Base-by-base conservation (phyloP, 2,113 vertebrate species). In the Chaenogobius annularis region DNA sequence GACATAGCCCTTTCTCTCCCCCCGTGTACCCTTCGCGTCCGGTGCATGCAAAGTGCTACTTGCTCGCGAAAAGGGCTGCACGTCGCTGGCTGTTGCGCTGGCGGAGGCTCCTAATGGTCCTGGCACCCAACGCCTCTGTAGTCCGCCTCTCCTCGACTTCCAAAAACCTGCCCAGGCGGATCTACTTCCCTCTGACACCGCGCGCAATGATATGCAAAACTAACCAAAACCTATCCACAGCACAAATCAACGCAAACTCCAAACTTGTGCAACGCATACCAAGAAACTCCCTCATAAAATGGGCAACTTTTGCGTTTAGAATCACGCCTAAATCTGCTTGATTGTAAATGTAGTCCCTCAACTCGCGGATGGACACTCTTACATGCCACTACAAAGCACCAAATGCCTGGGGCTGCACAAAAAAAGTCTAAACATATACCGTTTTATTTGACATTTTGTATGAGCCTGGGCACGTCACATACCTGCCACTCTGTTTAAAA, bases 51-150 rank as follows among this genome's bases (percentile, higher is more conserved):
- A 67, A 40, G 4, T 68, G 46, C 35, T 54, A 55, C 58, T 74
- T 14, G 55, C 55, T 26, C 22, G 22, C 55, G 6, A 58, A 43
- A 43, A n/a, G 10, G 61, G 61, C 66, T 73, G 75, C 46, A 65
- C 55, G 74, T 59, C 9, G 74, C 67, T 56, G 47, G 81, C 68
- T 50, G 74, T 31, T 68, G 83, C 70, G 79, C 85, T 67, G 10
- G 81, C 70, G 75, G 81, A 79, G 83, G 74, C 68, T 79, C 72
- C 83, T 50, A 68, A 71, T 84, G 83, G 71, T 90, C 84, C 85
- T 83, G 76, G 89, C 87, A 92, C 88, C 82, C 82, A 75, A 87
- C 87, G 82, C 85, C 88, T 91, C 85, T 93, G 89, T 85, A 69
- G 80, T 84, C 87, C 82, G 73, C 82, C 82, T 77, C 81, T 79